These are phyloP conservation scores for Phragmatobia fuliginosa DNA, from an alignment of 2,888 invertebrate species.

Conservation along the genomic window DNA sequence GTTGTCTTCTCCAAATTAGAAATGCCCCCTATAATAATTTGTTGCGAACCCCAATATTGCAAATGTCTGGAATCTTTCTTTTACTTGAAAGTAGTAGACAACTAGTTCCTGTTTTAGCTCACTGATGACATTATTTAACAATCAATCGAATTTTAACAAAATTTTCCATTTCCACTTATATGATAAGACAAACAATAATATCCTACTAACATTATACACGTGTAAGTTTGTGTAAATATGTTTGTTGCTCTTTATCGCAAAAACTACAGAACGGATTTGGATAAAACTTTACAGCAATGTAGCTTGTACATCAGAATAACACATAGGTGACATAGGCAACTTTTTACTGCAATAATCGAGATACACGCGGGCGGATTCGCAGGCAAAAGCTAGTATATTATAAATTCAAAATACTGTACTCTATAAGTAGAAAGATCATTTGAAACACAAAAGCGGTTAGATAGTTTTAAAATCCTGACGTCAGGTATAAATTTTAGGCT, in stretches of 20 bases:
- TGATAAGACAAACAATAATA: background rate
- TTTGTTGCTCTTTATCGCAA: too few species aligned
- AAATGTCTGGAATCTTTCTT: background rate
- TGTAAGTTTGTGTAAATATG: too few species aligned
- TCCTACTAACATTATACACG: too few species aligned
- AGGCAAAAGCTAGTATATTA: too few species aligned
- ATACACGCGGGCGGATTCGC: too few species aligned
- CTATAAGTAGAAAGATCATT: too few species aligned
- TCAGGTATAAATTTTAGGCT: background rate
- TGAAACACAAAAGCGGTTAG: background rate
- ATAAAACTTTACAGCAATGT: too few species aligned
- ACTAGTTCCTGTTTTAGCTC: background rate
- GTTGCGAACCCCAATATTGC: background rate
- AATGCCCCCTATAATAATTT: background rate
- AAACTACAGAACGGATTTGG: too few species aligned
- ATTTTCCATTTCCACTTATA: background rate
- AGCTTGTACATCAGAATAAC: too few species aligned
- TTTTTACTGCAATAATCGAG: too few species aligned
- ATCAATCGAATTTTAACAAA: background rate
- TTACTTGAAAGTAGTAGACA: background rate
- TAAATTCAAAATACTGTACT: too few species aligned
- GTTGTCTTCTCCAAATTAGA: constrained; percentile 10
- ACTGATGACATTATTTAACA: background rate
- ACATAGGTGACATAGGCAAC: too few species aligned
- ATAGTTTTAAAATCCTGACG: background rate